Base-by-base conservation (phyloP, 2,113 vertebrate species). In the Microcebus tavaratra region DNA sequence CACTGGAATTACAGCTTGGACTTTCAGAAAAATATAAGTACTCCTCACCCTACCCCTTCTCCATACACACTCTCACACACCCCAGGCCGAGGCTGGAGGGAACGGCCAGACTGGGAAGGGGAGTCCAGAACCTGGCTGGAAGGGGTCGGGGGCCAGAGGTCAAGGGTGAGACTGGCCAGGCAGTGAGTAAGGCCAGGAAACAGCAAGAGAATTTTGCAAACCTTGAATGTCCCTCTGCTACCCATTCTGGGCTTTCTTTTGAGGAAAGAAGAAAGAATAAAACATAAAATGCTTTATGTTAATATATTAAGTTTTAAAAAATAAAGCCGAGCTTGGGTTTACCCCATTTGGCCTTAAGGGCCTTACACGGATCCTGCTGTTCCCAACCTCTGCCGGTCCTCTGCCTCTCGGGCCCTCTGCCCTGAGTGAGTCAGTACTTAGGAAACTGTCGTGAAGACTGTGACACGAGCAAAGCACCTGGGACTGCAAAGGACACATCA, bases 401-500 rank as follows among this genome's bases (percentile, higher is more conserved):
- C 36, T 9, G 7, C 25, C 5, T 23, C 75, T 42, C 17, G 59
- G 29, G 31, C 23, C 45, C 13, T 82, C 94, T 72, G 25, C 3
- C 25, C 36, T 13, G 6, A 2, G 8, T 20, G 18, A 31, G 36
- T 55, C 53, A n/a, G 12, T 61, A 14, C 13, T 42, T n/a, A 6
- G 9, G 45, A 11, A 12, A 48, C 20, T 61, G 29, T 50, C 18
- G 6, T 12, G 9, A 80, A 63, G 45, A 95, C 14, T n/a, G 17
- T 48, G 63, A 70, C 6, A 11, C 31, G 12, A 59, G 39, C 9
- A 18, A 39, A 55, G 27, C 0, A 14, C 8, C 18, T 11, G 0
- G 27, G 9, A 36, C 17, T 8, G 2, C 25, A 13, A 17, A 0
- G 0, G 61, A 34, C 25, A 17, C 20, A 6, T 67, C 6, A 5